phyloP scores from a whole-genome alignment of 2,797 vertebrate species.

The Sebastes nivosus region DNA sequence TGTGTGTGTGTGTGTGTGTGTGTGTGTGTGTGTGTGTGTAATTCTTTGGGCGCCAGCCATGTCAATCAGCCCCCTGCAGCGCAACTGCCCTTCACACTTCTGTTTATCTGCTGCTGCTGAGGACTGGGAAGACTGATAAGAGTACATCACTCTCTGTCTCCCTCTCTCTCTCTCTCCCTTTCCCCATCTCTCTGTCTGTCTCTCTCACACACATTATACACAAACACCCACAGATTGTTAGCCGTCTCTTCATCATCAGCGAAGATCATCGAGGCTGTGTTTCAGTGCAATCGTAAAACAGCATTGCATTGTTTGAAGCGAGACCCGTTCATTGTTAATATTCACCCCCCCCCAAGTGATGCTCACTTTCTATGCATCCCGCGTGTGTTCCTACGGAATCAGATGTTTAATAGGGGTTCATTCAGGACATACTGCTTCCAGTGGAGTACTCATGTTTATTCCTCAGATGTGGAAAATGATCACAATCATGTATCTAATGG shows the following conservation, averaged over 20 bases:
- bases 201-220: slow-evolving; percentile 22
- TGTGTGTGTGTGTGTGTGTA: slow-evolving; percentile 46
- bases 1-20: slow-evolving; percentile 28
- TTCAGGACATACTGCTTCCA: not conserved
- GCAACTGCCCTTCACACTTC: slow-evolving; percentile 82
- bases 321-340: slow-evolving; percentile 32
- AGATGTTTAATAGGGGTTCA: slow-evolving; percentile 22
- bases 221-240: slow-evolving; percentile 40
- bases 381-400: slow-evolving; percentile 15
- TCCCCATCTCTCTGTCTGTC: slow-evolving; percentile 21
- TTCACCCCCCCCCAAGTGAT: not conserved
- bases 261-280: slow-evolving; percentile 38
- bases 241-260: slow-evolving; percentile 32
- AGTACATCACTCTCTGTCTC: slow-evolving; percentile 72
- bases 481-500: slow-evolving; percentile 26
- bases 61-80: slow-evolving; percentile 82
- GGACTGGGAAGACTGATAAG: slow-evolving; percentile 82
- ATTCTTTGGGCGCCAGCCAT: slow-evolving; percentile 80
- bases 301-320: slow-evolving; percentile 18
- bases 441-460: slow-evolving; percentile 5
- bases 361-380: not conserved
- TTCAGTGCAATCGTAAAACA: slow-evolving; percentile 10
- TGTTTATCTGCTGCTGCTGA: slow-evolving; percentile 83
- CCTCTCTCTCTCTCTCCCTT: slow-evolving; percentile 7
- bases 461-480: slow-evolving; percentile 41